phyloP scores from a whole-genome alignment of 2,797 vertebrate species.

The Clarias laeviceps region DNA sequence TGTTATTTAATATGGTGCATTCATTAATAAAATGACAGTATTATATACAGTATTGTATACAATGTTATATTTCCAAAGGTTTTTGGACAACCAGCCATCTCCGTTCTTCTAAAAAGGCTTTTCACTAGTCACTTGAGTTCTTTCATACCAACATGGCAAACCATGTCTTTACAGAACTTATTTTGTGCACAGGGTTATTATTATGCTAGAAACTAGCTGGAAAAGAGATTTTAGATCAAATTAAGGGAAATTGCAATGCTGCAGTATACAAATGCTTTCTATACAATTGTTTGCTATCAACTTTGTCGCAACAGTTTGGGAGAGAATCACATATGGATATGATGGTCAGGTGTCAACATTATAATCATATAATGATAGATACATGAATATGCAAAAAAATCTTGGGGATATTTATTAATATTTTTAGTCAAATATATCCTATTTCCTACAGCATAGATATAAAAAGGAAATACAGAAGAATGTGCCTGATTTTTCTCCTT shows the following conservation, averaged over 20 bases:
- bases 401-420: neutral
- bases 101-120: neutral
- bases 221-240: neutral
- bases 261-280: neutral
- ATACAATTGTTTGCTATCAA: neutral
- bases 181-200: neutral
- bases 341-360: neutral
- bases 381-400: neutral
- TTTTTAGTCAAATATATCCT: too few relatives aligned
- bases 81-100: neutral
- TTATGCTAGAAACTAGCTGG: neutral
- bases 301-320: neutral
- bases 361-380: neutral
- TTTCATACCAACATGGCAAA: neutral
- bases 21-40: neutral
- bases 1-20: neutral
- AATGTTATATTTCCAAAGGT: neutral
- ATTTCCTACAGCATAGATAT: neutral
- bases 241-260: neutral
- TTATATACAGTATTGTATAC: neutral
- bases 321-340: neutral
- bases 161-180: neutral
- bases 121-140: neutral
- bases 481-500: constrained; percentile 60
- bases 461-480: constrained; percentile 40